These are phyloP conservation scores for Chloropsis cyanopogon DNA, from an alignment of 2,113 vertebrate genomes.

Conservation along the genomic window DNA sequence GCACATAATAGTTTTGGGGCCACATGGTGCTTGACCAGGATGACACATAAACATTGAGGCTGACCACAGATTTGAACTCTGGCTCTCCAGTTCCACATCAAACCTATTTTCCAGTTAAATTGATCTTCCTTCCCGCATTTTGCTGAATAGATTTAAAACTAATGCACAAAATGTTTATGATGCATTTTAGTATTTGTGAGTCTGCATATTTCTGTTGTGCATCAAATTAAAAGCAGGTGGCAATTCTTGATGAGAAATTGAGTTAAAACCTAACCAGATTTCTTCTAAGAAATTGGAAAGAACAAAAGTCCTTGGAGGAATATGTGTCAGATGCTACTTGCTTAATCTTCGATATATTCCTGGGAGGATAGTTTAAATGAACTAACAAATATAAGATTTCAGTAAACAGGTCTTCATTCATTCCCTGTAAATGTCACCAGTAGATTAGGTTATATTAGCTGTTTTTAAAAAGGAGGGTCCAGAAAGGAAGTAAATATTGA, in stretches of 20 bases:
- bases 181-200: neutral
- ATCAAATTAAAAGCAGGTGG: constrained; percentile 25
- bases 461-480: neutral
- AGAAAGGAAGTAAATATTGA: neutral
- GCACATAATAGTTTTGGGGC: neutral
- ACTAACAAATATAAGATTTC: neutral
- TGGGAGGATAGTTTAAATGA: constrained; percentile 32
- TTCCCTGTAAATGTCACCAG: neutral
- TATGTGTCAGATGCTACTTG: constrained; percentile 9
- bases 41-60: neutral
- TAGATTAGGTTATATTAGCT: neutral
- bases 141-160: neutral
- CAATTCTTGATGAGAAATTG: constrained; percentile 7
- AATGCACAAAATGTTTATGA: neutral
- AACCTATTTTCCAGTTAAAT: neutral
- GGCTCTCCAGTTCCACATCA: neutral
- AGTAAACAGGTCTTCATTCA: constrained; percentile 29
- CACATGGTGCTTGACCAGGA: neutral
- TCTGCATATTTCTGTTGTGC: neutral
- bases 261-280: constrained; percentile 17
- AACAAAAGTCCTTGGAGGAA: constrained; percentile 9
- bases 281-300: constrained; percentile 4
- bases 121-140: neutral
- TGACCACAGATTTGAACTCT: neutral
- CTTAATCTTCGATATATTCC: constrained; percentile 20